Evolutionary conservation across 2,888 invertebrate genomes (phyloP), one percentile per base, ranked within the genome.

Genomic region (Trichopoda pennipes): DNA sequence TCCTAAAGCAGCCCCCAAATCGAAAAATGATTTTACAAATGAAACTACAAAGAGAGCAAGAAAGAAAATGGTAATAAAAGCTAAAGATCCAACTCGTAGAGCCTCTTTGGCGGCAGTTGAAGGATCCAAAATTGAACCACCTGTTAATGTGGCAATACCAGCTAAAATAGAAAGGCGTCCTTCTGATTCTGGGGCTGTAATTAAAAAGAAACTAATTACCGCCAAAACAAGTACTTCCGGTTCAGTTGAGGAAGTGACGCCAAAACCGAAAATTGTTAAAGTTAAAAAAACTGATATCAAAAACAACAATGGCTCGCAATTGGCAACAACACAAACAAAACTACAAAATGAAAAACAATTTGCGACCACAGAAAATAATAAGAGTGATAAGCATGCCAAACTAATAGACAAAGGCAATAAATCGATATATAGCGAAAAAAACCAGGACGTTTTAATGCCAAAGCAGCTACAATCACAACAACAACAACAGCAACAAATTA

Each of bases 71-170:
- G 17, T 55, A 10, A 35, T 68, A 10, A 80, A 76, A 81, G 55
- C 23, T 7, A 81, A 68, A 63, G 68, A 51, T 28, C 14, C 72
- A 16, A 8, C n/a, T 0, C 87, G 90, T 6, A 87, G 90, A 14
- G 89, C 90, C 16, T 90, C 90, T 0, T 87, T 90, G 80, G 90
- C 90, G 4, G 89, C 89, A 4, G 88, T 89, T n/a, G 90, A 90
- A 79, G 86, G 86, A 60, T 89, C 89, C 6, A 88, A 86, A 86
- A 90, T 89, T 70, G 88, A 87, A 75, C 83, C 87, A 16, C 66
- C 86, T 9, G 76, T 86, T 42, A 85, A 85, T 76, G 63, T 77
- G 51, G 49, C 78, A 9, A 32, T 80, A 44, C 60, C 83, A 35
- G 80, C 86, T 12, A 85, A 84, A 55, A 81, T 79, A 83, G 87